These are phyloP conservation scores for Cichladusa arquata DNA, from an alignment of 2,113 vertebrate species.

Conservation along the genomic window DNA sequence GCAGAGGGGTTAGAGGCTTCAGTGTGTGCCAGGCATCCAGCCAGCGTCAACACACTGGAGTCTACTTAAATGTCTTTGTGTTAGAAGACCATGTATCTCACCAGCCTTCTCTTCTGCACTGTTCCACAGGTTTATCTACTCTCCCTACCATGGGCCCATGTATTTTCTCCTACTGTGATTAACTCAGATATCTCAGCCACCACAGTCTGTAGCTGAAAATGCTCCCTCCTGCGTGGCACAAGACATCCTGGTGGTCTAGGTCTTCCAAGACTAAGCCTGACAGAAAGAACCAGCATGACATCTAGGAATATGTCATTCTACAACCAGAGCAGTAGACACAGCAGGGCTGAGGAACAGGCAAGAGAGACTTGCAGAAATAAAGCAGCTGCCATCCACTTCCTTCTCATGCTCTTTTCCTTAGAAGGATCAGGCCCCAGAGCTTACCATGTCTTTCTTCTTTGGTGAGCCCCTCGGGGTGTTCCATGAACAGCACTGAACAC, in stretches of 20 bases:
- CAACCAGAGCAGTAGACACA: background rate
- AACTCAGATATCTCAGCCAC: background rate
- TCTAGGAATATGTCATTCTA: background rate
- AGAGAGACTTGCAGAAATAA: background rate
- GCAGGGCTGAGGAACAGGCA: background rate
- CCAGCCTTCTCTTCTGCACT: background rate
- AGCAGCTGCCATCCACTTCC: background rate
- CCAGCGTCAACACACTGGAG: background rate
- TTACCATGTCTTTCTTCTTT: rapidly evolving
- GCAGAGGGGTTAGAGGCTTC: background rate
- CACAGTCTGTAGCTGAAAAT: background rate
- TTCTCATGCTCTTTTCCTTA: background rate
- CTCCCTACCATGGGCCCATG: background rate
- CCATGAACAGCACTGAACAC: rapidly evolving
- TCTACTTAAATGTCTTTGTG: background rate
- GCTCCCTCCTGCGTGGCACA: background rate
- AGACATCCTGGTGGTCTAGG: background rate
- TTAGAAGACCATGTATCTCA: background rate
- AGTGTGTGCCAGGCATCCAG: background rate
- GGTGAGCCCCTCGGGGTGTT: background rate
- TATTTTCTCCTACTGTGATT: background rate
- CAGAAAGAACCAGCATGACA: background rate
- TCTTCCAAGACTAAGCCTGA: background rate
- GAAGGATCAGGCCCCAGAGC: background rate
- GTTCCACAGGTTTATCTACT: background rate